A percentile compares a stretch with the other conserved stretches of the same genome.
phyloP scores from a whole-genome alignment of 2,113 vertebrate genomes.

The Eulemur rufifrons region DNA sequence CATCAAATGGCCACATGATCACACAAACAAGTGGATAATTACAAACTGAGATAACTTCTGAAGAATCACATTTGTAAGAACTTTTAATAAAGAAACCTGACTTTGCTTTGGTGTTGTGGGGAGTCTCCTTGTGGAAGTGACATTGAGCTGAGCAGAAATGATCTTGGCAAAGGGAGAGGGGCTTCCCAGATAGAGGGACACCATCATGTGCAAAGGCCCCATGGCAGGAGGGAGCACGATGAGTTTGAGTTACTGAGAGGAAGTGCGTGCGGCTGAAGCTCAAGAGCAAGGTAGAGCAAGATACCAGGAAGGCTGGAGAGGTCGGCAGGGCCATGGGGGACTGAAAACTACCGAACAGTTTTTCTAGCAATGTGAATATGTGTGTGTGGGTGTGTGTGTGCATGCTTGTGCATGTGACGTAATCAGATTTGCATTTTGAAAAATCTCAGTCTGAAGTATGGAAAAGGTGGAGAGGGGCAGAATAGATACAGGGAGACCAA shows the following conservation, averaged over 20 bases:
- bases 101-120: background rate
- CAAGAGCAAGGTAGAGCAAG: background rate
- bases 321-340: background rate
- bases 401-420: background rate
- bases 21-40: background rate
- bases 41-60: background rate
- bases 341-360: background rate
- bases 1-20: background rate
- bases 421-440: background rate
- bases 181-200: background rate
- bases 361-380: background rate
- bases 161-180: background rate
- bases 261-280: background rate
- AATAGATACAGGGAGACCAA: background rate
- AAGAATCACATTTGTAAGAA: background rate
- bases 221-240: background rate
- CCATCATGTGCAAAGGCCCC: background rate
- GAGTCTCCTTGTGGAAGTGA: background rate
- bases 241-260: background rate
- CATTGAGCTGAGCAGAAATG: background rate
- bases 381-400: background rate
- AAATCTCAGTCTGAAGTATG: background rate
- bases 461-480: background rate
- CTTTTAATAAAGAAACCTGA: slow-evolving; percentile 5
- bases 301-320: background rate